phyloP scores from a whole-genome alignment of 2,113 vertebrate genomes.

The Picathartes gymnocephalus region DNA sequence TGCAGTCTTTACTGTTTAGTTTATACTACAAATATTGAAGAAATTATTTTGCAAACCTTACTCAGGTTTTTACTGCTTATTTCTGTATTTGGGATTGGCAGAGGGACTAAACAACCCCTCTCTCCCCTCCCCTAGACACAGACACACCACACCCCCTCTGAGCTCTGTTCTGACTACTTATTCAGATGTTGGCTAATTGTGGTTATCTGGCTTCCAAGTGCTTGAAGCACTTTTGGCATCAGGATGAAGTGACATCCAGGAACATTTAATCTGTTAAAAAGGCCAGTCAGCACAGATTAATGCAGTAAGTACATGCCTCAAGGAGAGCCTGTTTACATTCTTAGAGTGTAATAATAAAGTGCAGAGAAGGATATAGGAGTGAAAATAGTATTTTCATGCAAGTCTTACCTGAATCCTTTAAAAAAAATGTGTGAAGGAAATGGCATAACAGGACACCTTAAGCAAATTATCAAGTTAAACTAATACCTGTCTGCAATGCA shows the following conservation, averaged over 20 bases:
- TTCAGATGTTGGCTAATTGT: not conserved
- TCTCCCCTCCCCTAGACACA: not conserved
- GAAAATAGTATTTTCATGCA: not conserved
- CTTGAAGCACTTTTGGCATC: not conserved
- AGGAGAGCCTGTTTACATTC: not conserved
- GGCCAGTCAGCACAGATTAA: not conserved
- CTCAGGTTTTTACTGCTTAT: not conserved
- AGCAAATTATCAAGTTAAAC: not conserved
- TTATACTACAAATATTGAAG: not conserved
- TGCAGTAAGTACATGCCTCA: not conserved
- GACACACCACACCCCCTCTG: fast-evolving
- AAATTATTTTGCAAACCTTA: not conserved
- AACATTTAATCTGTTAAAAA: not conserved
- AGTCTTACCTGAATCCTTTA: not conserved
- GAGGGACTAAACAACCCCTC: not conserved
- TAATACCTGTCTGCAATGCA: not conserved
- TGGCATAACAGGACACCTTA: not conserved
- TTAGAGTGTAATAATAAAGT: not conserved
- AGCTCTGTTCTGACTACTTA: not conserved
- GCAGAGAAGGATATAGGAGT: not conserved
- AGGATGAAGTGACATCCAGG: not conserved
- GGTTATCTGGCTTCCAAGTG: not conserved
- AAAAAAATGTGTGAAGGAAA: not conserved
- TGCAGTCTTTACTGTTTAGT: not conserved
- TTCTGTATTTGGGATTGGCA: not conserved